Evolutionary conservation across 2,113 vertebrate genomes (phyloP), one percentile per base, ranked within the genome.

Genomic region (Leptosomus discolor): DNA sequence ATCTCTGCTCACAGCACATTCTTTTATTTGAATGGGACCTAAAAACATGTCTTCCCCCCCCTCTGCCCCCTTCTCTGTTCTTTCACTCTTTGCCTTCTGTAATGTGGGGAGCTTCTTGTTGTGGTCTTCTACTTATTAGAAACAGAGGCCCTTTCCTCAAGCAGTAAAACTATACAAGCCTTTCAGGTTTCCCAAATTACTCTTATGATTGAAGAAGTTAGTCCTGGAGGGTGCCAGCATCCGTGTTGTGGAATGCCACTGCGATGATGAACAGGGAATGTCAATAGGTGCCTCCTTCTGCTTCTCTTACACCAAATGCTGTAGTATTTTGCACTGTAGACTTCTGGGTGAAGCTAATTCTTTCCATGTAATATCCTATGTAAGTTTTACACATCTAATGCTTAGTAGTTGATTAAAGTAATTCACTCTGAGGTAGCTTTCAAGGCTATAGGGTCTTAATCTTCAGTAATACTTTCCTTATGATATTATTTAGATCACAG

Each of bases 1-100:
- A 86, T 92, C n/a, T 69, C 37, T 41, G 87, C 56, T 94, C 15
- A 5, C 27, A 71, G 81, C 53, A 53, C 90, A 83, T 97, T 97
- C 77, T 92, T 95, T 84, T 7, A 85, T 82, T 85, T 92, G 57
- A 85, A 37, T 84, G 92, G 81, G 68, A 82, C 83, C 43, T 60
- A 27, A 89, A 93, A 61, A 22, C 15, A 3, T 11, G 10, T 67
- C n/a, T 2, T 8, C 6, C 3, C 7, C 13, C 6, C 2, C 11
- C 27, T 21, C 8, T 15, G 26, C 6, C 8, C 8, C 34, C 32
- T 16, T 51, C 77, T 48, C 37, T 34, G 17, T 46, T 78, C 53
- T 51, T 87, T 36, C n/a, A 22, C 30, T 70, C 17, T 76, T 50
- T 18, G 24, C 5, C 19, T 50, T 54, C 46, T 36, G 27, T 61